Base-by-base conservation (phyloP, 2,888 invertebrate genomes). In the Lissonota sp. region DNA sequence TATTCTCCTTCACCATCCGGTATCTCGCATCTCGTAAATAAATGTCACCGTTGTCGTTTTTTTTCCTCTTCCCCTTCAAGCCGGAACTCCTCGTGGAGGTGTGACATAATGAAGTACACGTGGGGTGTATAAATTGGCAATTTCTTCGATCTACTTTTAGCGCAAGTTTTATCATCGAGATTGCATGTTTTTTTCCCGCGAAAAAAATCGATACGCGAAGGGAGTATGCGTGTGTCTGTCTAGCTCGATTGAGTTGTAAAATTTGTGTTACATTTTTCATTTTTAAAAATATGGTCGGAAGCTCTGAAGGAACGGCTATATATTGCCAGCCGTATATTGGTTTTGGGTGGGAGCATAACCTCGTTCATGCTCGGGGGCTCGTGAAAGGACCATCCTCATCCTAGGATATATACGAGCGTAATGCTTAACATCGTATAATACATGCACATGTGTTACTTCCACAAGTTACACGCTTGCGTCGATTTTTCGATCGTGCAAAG, bases 21-120 rank as follows among this genome's bases (percentile, higher is more conserved):
- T 44, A 26, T 64, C 58, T 44, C 44, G 44, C 58, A 51, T 12
- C 46, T 66, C 73, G 57, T 66, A 74, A 66, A 74, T 26, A 26
- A 26, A 26, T 26, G 26, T 26, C 26, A 26, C 26, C 26, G 57
- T 58, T 5, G n/a, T 49, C 39, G 7, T 12, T 49, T 62, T 57
- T 55, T 55, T 44, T 44, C 44, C 16, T 16, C 16, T 16, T 8
- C 4, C 1, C 10, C 44, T 44, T 44, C 44, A 10, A 44, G 44
- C 14, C 26, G 26, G 26, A 26, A 26, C 26, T 26, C 26, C 26
- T 26, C 26, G 26, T 26, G 26, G 26, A 26, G 26, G 26, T 26
- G 26, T 26, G 26, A 26, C 26, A 3, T 26, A 26, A 26, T 26
- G 26, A 26, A 26, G 26, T 26, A 26, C 26, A 26, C 26, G 26